Evolutionary conservation across 2,888 invertebrate genomes (phyloP), one percentile per base, ranked within the genome.

Genomic region (Polymixis lichenea): DNA sequence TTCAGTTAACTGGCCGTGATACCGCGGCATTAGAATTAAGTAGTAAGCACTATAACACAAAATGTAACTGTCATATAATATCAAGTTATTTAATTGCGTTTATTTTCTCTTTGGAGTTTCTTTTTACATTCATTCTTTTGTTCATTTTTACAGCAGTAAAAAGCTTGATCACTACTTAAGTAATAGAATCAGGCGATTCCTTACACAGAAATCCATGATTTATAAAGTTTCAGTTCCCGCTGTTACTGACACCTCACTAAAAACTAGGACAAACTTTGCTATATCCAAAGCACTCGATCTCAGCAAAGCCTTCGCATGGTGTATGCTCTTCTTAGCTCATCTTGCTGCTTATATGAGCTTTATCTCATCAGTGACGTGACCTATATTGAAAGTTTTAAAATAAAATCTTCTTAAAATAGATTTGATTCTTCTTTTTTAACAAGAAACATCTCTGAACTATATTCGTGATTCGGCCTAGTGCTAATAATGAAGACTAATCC

Each of bases 301-400:
- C 15, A 55, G 75, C 17, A 82, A 84, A 84, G 71, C 84, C 69
- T 43, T 75, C 28, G 32, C 28, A 68, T 64, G 80, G 80, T 80
- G 17, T 71, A 84, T 84, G 60, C 62, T 78, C 69, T 56, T 58
- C 69, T 62, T 56, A 61, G 53, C 61, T 67, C 46, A 83, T 67
- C 73, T 43, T 8, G 43, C n/a, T 58, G 38, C 84, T 70, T 83
- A 70, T 62, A 53, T 43, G 17, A 62, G 66, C 49, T 77, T 62
- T 79, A 82, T 68, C 56, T 56, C 6, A 60, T 56, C 6, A 60
- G n/a, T 53, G 53, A 22, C 43, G 0, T 38, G 32, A 46, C 56
- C 43, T 60, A 32, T 38, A 53, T 58, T n/a, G 5, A 25, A 56
- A 28, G 22, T 60, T 77, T 66, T 25, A 11, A 46, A 76, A 60